Percentiles rank a stretch among this genome's conserved stretches.
phyloP scores from a whole-genome alignment of 2,888 invertebrate species.

The Eupsilia transversa region DNA sequence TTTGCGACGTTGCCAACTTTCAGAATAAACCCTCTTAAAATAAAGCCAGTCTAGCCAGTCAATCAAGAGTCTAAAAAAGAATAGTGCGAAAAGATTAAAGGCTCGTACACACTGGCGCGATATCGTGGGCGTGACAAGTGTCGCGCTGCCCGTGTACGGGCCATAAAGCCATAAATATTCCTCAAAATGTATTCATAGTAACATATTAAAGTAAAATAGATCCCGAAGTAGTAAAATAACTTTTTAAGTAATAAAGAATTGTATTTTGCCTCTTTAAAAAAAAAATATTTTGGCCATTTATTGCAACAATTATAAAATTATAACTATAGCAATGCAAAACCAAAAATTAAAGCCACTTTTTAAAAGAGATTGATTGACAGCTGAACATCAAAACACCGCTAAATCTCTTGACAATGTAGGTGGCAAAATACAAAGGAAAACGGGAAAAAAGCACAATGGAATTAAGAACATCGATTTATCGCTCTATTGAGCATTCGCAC shows the following conservation, averaged over 20 bases:
- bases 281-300: not conserved
- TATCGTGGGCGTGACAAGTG: too few species aligned
- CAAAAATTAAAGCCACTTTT: constrained; percentile 13
- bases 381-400: constrained; percentile 48
- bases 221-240: not conserved
- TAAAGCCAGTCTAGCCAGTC: too few species aligned
- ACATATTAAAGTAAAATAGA: not conserved
- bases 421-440: constrained; percentile 56
- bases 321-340: not conserved
- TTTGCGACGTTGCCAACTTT: too few species aligned
- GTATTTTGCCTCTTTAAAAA: not conserved
- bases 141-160: too few species aligned
- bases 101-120: too few species aligned
- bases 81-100: not conserved
- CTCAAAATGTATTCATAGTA: not conserved
- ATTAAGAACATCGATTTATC: constrained; percentile 79
- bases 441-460: constrained; percentile 70
- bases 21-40: too few species aligned
- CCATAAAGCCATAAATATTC: too few species aligned
- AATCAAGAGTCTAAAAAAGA: not conserved
- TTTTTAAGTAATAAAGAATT: not conserved
- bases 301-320: not conserved
- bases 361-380: constrained; percentile 62
- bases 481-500: constrained; percentile 80
- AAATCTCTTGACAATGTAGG: constrained; percentile 38